These are phyloP conservation scores for Neuroscelio doddi DNA, from an alignment of 2,888 invertebrate genomes.

Conservation along the genomic window DNA sequence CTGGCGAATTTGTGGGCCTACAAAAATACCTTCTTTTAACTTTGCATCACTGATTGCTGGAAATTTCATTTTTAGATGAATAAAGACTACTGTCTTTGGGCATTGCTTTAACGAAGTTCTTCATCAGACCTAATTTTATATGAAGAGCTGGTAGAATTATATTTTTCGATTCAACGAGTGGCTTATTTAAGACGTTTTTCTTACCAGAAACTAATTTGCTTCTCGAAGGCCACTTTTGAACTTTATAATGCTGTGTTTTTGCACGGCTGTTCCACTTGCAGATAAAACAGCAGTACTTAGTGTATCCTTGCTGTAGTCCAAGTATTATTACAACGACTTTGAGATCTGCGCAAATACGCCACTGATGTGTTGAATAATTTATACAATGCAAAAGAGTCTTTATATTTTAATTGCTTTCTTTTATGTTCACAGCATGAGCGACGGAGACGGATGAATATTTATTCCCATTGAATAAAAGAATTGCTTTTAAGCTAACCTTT, in stretches of 20 bases:
- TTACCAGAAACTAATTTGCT: too few relatives aligned
- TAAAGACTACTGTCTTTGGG: too few relatives aligned
- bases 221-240: too few relatives aligned
- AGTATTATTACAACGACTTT: conserved; percentile 56
- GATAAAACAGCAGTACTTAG: conserved; percentile 35
- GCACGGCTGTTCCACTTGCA: too few relatives aligned
- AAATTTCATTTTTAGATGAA: too few relatives aligned
- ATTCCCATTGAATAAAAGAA: conserved; percentile 55
- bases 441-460: conserved; percentile 54
- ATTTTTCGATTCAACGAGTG: too few relatives aligned
- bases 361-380: conserved; percentile 53
- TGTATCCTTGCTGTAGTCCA: conserved; percentile 48
- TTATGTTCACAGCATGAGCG: conserved; percentile 54
- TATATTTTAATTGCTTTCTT: conserved; percentile 57
- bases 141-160: too few relatives aligned
- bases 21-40: conserved; percentile 32
- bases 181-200: too few relatives aligned
- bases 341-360: conserved; percentile 56
- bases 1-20: conserved; percentile 38
- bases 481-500: conserved; percentile 32
- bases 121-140: too few relatives aligned
- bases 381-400: conserved; percentile 49
- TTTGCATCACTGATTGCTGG: conserved; percentile 35
- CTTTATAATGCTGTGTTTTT: too few relatives aligned
- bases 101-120: too few relatives aligned